Evolutionary conservation across 2,797 vertebrate species (phyloP).

Genomic region (Triplophysa bombifrons): DNA sequence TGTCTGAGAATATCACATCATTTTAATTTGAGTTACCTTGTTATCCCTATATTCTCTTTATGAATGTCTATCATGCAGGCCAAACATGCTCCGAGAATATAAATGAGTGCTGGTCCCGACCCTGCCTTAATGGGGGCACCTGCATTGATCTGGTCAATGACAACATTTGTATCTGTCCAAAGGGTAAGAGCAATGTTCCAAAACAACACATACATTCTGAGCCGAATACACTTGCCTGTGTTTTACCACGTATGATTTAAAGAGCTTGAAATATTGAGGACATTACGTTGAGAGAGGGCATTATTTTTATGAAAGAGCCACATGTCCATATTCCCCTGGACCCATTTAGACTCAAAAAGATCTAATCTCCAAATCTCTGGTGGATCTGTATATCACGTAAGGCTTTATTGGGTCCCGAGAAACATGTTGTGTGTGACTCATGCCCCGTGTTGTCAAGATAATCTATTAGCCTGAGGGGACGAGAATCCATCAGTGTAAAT

Average conservation of each 20-base stretch:
- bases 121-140: slow-evolving; percentile 79
- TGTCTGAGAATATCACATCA: neutral
- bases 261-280: slow-evolving; percentile 1
- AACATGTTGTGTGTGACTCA: slow-evolving; percentile 30
- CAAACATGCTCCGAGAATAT: slow-evolving; percentile 71
- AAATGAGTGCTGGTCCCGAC: slow-evolving; percentile 74
- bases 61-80: slow-evolving; percentile 67
- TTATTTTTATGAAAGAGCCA: neutral
- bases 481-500: slow-evolving; percentile 69
- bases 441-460: slow-evolving; percentile 32
- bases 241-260: slow-evolving; percentile 8
- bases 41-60: slow-evolving; percentile 44
- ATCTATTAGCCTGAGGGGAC: slow-evolving; percentile 40
- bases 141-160: slow-evolving; percentile 76
- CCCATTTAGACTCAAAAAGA: slow-evolving; percentile 25
- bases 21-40: slow-evolving; percentile 28
- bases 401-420: slow-evolving; percentile 17
- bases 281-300: slow-evolving; percentile 29
- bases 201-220: slow-evolving; percentile 4
- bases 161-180: slow-evolving; percentile 79
- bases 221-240: neutral
- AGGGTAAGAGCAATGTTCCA: slow-evolving; percentile 71
- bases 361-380: slow-evolving; percentile 15
- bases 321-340: slow-evolving; percentile 6
- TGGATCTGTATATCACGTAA: slow-evolving; percentile 28